Percentiles rank a stretch among this genome's conserved stretches.
These are phyloP conservation scores for Parnassius orleans DNA, from an alignment of 2,888 invertebrate genomes.

Conservation along the genomic window DNA sequence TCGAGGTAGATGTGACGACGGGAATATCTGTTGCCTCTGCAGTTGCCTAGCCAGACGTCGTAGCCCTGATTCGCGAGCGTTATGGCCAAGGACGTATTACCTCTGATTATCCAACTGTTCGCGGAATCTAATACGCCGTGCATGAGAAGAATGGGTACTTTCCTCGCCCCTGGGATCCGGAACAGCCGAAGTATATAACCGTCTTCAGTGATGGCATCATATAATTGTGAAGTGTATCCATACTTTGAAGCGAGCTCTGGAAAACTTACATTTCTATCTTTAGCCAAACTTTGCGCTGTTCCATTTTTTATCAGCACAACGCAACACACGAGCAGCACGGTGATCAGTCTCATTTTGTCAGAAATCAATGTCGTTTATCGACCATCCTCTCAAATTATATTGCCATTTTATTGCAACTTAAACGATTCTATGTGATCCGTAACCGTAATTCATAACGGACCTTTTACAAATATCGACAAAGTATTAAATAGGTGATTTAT, in stretches of 20 bases:
- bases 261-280: conserved; percentile 27
- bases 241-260: conserved; percentile 32
- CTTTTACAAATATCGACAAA: no score
- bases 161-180: conserved; percentile 51
- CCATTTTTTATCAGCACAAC: not conserved
- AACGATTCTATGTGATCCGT: no score
- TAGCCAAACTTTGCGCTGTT: not conserved
- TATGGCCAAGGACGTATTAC: conserved; percentile 43
- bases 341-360: no score
- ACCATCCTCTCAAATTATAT: no score
- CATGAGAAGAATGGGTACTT: conserved; percentile 42
- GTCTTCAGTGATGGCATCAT: conserved; percentile 43
- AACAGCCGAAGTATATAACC: conserved; percentile 51
- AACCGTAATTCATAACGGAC: no score
- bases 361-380: no score
- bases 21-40: conserved; percentile 82
- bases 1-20: conserved; percentile 61
- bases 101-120: conserved; percentile 46
- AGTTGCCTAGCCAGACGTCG: conserved; percentile 64
- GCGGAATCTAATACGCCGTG: conserved; percentile 49
- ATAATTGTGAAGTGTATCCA: conserved; percentile 32
- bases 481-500: no score
- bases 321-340: conserved; percentile 49
- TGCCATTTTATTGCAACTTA: no score
- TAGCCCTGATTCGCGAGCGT: conserved; percentile 69